These are phyloP conservation scores for Plutella xylostella DNA, from an alignment of 2,888 invertebrate species.

Conservation along the genomic window DNA sequence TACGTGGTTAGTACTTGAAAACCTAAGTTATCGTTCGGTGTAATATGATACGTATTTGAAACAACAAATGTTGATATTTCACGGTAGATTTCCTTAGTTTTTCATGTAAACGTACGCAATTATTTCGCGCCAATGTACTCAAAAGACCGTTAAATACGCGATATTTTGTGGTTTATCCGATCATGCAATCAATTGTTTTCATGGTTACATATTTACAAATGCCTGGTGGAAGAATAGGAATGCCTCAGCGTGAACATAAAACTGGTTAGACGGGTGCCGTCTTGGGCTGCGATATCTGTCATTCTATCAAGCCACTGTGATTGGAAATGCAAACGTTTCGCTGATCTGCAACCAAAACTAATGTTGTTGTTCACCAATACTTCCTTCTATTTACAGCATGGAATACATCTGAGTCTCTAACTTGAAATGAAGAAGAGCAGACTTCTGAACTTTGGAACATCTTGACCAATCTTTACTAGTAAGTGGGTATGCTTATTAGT, in stretches of 20 bases:
- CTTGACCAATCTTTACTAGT: slow-evolving; percentile 60
- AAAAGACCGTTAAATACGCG: slow-evolving; percentile 54
- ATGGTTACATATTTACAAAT: slow-evolving; percentile 10
- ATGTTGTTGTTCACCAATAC: slow-evolving; percentile 20
- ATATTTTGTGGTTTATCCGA: slow-evolving; percentile 12
- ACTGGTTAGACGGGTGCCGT: slow-evolving; percentile 62
- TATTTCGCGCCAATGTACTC: slow-evolving; percentile 66
- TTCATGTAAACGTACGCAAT: slow-evolving; percentile 61
- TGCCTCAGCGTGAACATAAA: slow-evolving; percentile 40
- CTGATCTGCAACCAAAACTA: background rate
- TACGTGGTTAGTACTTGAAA: slow-evolving; percentile 40
- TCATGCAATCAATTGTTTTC: background rate
- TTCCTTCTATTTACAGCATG: background rate
- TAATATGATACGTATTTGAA: too few relatives aligned
- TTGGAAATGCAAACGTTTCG: slow-evolving; percentile 25
- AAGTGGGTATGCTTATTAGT: background rate
- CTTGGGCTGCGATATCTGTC: slow-evolving; percentile 57
- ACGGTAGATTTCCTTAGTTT: too few relatives aligned
- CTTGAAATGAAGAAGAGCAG: slow-evolving; percentile 52
- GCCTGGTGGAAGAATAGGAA: slow-evolving; percentile 8
- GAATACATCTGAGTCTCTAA: too few relatives aligned
- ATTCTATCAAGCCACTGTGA: slow-evolving; percentile 42
- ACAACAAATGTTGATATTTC: too few relatives aligned
- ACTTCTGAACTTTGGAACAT: slow-evolving; percentile 50
- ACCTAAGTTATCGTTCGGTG: too few relatives aligned